These are phyloP conservation scores for Formicarius rufipectus DNA, from an alignment of 2,113 vertebrate genomes.

Conservation along the genomic window DNA sequence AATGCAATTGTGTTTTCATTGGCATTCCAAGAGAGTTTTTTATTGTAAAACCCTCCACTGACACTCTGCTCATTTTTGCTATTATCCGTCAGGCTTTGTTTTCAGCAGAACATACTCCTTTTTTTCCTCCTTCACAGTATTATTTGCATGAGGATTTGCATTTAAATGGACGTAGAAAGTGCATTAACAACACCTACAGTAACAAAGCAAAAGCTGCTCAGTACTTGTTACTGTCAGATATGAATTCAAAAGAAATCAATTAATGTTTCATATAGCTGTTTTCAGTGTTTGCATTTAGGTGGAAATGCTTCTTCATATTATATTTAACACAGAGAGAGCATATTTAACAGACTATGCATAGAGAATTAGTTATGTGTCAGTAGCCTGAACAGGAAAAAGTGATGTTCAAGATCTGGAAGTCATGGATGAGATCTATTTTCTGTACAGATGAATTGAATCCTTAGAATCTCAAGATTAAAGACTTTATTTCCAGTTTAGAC, in stretches of 20 bases:
- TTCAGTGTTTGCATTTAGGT: conserved; percentile 51
- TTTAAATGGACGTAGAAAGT: conserved; percentile 76
- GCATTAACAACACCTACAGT: conserved; percentile 71
- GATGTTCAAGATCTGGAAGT: neutral
- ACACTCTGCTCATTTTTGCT: conserved; percentile 57
- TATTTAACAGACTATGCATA: conserved; percentile 34
- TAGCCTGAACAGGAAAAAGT: neutral
- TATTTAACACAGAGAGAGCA: conserved; percentile 20
- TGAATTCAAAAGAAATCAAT: conserved; percentile 58
- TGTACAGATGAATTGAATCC: neutral
- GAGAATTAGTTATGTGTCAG: conserved; percentile 5
- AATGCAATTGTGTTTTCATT: conserved; percentile 48
- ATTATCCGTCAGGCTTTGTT: conserved; percentile 70
- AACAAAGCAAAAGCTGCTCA: conserved; percentile 60
- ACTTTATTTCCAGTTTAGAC: neutral
- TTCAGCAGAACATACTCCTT: conserved; percentile 54
- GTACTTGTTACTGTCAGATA: conserved; percentile 60
- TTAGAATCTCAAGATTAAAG: neutral
- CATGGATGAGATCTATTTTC: neutral
- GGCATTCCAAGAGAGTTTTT: conserved; percentile 23
- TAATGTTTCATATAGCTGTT: conserved; percentile 48
- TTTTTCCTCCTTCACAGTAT: conserved; percentile 56
- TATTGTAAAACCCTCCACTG: conserved; percentile 46
- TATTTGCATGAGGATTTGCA: conserved; percentile 78
- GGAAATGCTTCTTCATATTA: conserved; percentile 50